Conservation (phyloP, 2,888 invertebrate species). For the Pristionchus exspectatus region DNA sequence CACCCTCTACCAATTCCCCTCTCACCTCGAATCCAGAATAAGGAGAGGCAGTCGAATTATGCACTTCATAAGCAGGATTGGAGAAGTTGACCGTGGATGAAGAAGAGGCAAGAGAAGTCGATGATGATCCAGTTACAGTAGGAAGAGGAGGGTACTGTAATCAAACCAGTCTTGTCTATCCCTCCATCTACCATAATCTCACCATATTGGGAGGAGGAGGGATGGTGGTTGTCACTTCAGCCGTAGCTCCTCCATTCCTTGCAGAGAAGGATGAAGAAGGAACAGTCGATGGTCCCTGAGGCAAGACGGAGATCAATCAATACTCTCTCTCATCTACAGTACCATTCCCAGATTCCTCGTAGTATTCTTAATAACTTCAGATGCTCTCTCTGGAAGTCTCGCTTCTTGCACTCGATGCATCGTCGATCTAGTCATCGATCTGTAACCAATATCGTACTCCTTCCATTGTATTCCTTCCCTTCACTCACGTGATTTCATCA, state of each 20-base stretch:
- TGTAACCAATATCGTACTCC: background rate
- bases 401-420: slow-evolving; percentile 53
- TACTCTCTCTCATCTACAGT: background rate
- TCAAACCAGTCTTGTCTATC: background rate
- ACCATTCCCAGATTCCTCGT: slow-evolving; percentile 45
- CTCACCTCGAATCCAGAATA: slow-evolving; percentile 53
- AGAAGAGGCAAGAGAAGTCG: slow-evolving; percentile 5
- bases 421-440: slow-evolving; percentile 21
- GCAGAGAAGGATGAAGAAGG: slow-evolving; percentile 7
- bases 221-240: background rate
- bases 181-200: background rate
- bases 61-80: slow-evolving; percentile 44
- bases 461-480: background rate
- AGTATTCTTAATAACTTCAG: slow-evolving; percentile 30
- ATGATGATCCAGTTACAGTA: background rate
- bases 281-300: background rate
- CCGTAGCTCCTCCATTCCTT: background rate
- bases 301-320: background rate
- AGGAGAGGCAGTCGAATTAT: slow-evolving; percentile 47
- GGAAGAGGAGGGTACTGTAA: slow-evolving; percentile 48
- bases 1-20: background rate
- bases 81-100: slow-evolving; percentile 28
- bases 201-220: slow-evolving; percentile 13
- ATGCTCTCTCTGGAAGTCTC: slow-evolving; percentile 49
- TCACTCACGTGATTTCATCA: slow-evolving; percentile 42